Evolutionary conservation across 2,113 vertebrate genomes (phyloP).

Genomic region (Xyrauchen texanus): DNA sequence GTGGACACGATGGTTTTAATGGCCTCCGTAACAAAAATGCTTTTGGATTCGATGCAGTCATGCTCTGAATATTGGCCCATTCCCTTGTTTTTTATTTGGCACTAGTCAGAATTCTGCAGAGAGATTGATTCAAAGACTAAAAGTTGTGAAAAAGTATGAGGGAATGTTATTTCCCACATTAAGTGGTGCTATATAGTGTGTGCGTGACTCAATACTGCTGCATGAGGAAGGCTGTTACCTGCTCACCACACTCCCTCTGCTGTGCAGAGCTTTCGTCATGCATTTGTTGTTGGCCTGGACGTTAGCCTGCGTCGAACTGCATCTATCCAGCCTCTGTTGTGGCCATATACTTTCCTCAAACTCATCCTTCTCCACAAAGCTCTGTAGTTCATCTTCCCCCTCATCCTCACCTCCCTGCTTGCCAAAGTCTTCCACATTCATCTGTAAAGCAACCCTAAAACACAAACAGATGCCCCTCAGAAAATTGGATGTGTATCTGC

Average conservation of each 20-base stretch:
- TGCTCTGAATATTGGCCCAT: background rate
- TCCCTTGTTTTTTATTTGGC: background rate
- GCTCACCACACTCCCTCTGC: background rate
- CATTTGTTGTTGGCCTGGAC: background rate
- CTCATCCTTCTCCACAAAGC: background rate
- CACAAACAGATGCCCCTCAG: constrained; percentile 55
- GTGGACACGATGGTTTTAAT: background rate
- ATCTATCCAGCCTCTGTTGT: background rate
- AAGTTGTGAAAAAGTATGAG: too few species aligned
- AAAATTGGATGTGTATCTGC: constrained; percentile 29
- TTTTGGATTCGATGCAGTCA: background rate
- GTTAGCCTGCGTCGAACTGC: background rate
- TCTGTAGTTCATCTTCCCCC: background rate
- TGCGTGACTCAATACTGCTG: background rate
- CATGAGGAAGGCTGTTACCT: background rate
- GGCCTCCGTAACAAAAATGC: background rate
- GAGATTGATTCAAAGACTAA: too few species aligned
- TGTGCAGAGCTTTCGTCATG: constrained; percentile 1
- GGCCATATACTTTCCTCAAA: background rate
- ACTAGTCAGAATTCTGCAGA: background rate
- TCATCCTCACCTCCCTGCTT: constrained; percentile 13
- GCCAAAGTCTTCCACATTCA: constrained; percentile 14
- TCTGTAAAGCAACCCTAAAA: constrained; percentile 36
- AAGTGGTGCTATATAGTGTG: background rate
- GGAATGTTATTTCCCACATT: background rate